Percentiles rank a stretch among this genome's conserved stretches.
These are phyloP conservation scores for Phyllotreta striolata DNA, from an alignment of 2,888 invertebrate genomes.

Conservation along the genomic window DNA sequence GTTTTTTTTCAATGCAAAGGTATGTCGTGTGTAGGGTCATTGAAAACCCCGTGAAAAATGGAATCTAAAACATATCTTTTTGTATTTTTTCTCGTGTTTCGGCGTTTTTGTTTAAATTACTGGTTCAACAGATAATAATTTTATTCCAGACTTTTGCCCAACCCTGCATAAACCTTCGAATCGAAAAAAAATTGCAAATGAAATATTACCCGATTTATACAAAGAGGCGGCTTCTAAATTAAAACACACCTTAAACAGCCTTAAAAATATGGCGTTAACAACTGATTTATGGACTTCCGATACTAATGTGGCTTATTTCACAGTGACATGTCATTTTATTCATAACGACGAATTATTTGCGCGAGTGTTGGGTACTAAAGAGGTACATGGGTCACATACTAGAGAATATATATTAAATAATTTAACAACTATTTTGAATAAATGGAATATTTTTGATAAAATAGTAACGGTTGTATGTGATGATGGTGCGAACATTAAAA, in stretches of 20 bases:
- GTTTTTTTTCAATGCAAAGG: no score
- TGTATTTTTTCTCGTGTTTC: no score
- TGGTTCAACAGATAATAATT: no score
- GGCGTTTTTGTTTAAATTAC: no score
- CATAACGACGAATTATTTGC: conserved; percentile 30
- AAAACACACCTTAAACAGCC: conserved; percentile 30
- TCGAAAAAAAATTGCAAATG: conserved; percentile 27
- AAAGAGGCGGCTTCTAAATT: conserved; percentile 26
- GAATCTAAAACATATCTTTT: no score
- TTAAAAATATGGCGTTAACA: conserved; percentile 42
- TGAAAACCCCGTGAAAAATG: no score
- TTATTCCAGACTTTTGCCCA: no score
- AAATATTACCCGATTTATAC: conserved; percentile 30
- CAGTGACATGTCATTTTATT: conserved; percentile 42
- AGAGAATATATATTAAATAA: conserved; percentile 36
- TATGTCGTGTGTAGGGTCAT: no score
- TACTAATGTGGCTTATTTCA: conserved; percentile 43
- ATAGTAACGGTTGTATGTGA: conserved; percentile 47
- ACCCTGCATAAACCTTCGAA: conserved; percentile 40
- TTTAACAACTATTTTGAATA: conserved; percentile 41
- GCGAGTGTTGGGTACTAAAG: conserved; percentile 39
- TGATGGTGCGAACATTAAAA: conserved; percentile 49
- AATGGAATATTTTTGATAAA: conserved; percentile 47
- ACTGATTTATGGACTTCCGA: conserved; percentile 51
- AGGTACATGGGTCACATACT: conserved; percentile 40